These are phyloP conservation scores for Tichodroma muraria DNA, from an alignment of 2,113 vertebrate genomes.

Conservation along the genomic window DNA sequence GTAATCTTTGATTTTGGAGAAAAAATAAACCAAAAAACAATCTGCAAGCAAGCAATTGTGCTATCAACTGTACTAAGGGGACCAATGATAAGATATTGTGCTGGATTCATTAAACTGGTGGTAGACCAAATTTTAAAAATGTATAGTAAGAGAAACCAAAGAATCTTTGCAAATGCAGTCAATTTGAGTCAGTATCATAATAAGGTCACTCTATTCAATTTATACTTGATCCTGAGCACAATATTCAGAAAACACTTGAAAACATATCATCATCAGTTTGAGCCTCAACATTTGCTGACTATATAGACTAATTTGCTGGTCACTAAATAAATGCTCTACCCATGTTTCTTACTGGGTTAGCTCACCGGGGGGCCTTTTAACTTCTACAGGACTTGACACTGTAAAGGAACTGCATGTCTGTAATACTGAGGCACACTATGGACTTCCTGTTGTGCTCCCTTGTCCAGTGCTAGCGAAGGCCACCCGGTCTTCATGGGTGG, in stretches of 20 bases:
- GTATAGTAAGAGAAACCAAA: conserved; percentile 83
- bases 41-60: not conserved
- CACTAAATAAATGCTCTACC: conserved; percentile 81
- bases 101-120: conserved; percentile 23
- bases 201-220: conserved; percentile 90
- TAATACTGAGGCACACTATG: not conserved
- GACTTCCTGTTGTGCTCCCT: not conserved
- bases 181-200: conserved; percentile 83
- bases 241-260: conserved; percentile 81
- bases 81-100: conserved; percentile 42
- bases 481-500: not conserved
- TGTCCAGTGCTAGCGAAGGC: not conserved
- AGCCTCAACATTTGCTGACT: conserved; percentile 73
- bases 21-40: not conserved
- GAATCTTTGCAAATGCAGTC: conserved; percentile 84
- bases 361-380: not conserved
- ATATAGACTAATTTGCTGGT: conserved; percentile 82
- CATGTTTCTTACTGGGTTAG: conserved; percentile 20
- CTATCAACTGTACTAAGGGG: not conserved
- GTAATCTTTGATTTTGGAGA: conserved; percentile 49
- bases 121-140: conserved; percentile 72
- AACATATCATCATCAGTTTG: conserved; percentile 79
- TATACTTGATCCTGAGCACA: conserved; percentile 73
- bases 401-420: not conserved
- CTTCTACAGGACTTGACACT: conserved; percentile 55